Evolutionary conservation across 2,888 invertebrate genomes (phyloP).

Genomic region (Dicyrtoma fusca): DNA sequence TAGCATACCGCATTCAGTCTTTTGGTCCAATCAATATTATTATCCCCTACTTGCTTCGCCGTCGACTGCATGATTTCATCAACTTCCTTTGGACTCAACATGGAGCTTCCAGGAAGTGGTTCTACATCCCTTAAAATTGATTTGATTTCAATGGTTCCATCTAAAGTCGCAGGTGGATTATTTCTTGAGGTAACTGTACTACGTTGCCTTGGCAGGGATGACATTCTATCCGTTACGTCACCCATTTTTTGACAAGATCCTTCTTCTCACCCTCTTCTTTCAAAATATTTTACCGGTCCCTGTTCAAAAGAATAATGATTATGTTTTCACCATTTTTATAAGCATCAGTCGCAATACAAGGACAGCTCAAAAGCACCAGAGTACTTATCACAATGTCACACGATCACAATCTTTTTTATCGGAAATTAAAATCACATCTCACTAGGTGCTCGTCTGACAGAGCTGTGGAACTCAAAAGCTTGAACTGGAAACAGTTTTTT

Average conservation of each 20-base stretch:
- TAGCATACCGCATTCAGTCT: constrained; percentile 51
- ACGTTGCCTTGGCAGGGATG: constrained; percentile 42
- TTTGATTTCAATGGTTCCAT: constrained; percentile 41
- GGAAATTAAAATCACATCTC: no score
- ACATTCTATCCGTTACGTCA: constrained; percentile 54
- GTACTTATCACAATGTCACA: no score
- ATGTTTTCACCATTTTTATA: background rate
- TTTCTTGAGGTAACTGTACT: constrained; percentile 35
- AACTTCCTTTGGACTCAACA: constrained; percentile 53
- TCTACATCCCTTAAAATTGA: constrained; percentile 46
- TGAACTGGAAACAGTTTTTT: no score
- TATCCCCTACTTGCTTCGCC: constrained; percentile 52
- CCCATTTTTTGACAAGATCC: constrained; percentile 39
- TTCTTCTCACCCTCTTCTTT: background rate
- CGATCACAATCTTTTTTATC: no score
- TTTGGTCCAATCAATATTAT: constrained; percentile 51
- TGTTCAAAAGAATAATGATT: background rate
- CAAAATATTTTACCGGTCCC: background rate
- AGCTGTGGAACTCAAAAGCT: no score
- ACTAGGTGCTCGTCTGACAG: no score
- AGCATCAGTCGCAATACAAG: no score
- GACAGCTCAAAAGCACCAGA: no score
- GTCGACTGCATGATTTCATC: constrained; percentile 56
- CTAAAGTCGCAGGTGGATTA: constrained; percentile 33
- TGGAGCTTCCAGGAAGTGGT: constrained; percentile 46